These are phyloP conservation scores for Myzus persicae DNA, from an alignment of 1,140 invertebrate species.

Conservation along the genomic window DNA sequence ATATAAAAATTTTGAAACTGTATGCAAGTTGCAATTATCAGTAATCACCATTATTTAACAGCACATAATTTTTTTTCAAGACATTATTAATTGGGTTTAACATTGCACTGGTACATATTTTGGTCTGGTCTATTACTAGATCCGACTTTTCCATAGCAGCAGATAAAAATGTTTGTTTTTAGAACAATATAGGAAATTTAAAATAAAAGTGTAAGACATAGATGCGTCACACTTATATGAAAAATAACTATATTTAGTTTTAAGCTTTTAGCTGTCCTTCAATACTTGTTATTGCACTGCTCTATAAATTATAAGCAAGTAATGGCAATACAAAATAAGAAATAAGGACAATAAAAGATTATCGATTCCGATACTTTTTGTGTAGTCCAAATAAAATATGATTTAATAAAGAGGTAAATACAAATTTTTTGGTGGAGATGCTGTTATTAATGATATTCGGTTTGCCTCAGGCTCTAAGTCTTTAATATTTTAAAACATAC, in stretches of 20 bases:
- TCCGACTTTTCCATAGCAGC: background rate
- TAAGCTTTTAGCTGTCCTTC: no score
- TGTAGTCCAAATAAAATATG: background rate
- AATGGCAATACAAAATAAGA: background rate
- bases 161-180: background rate
- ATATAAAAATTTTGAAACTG: background rate
- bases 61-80: no score
- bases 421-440: background rate
- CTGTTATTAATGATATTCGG: background rate
- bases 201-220: background rate
- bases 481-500: background rate
- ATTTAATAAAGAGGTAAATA: background rate
- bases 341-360: background rate
- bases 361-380: background rate
- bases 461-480: background rate
- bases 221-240: no score
- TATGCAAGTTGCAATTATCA: background rate
- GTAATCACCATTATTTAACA: background rate
- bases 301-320: no score
- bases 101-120: background rate
- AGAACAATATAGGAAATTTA: background rate
- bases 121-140: background rate
- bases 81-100: background rate
- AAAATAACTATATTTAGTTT: no score
- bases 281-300: no score